These are phyloP conservation scores for Capitulum mitella DNA, from an alignment of 2,888 invertebrate species.

Conservation along the genomic window DNA sequence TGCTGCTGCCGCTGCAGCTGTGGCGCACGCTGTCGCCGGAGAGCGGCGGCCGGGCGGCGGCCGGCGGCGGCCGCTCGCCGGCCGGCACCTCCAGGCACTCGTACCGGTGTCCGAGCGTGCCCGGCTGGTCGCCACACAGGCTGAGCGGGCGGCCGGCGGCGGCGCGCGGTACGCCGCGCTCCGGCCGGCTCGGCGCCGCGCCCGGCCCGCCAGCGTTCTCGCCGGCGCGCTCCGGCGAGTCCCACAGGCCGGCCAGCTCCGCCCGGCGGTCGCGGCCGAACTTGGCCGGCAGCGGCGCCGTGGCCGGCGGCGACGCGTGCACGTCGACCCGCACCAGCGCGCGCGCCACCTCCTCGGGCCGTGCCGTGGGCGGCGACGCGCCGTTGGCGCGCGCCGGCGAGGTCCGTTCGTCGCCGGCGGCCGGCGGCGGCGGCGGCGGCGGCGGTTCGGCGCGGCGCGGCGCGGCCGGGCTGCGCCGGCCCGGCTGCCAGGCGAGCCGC, in stretches of 20 bases:
- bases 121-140: background rate
- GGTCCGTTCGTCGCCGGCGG: background rate
- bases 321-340: background rate
- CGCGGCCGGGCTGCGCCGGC: background rate
- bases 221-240: background rate
- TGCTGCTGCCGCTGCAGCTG: conserved; percentile 28
- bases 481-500: background rate
- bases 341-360: background rate
- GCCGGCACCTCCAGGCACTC: conserved; percentile 9
- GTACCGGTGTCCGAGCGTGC: background rate
- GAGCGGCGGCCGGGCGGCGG: background rate
- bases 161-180: background rate
- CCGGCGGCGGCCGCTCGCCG: background rate
- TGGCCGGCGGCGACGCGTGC: background rate
- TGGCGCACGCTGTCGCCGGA: background rate
- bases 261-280: background rate
- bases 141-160: background rate
- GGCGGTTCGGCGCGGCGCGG: background rate
- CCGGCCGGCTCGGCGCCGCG: background rate
- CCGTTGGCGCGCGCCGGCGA: background rate
- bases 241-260: background rate
- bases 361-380: background rate
- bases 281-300: background rate
- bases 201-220: too few relatives aligned
- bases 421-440: background rate